Evolutionary conservation across 2,888 invertebrate genomes (phyloP), one percentile per base, ranked within the genome.

Genomic region (Eremobia ochroleuca): DNA sequence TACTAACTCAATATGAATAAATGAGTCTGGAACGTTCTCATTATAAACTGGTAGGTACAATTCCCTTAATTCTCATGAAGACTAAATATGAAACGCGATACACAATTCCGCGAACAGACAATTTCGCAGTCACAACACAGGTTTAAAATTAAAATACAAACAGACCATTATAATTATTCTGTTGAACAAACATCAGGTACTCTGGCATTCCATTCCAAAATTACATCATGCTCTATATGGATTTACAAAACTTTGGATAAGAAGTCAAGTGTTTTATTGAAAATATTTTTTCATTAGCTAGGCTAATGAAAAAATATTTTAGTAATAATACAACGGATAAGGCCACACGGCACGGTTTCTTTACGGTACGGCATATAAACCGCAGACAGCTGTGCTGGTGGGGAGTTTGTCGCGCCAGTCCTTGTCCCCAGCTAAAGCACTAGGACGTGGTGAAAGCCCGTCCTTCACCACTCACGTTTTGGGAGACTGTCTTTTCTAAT

Each of bases 121-220:
- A 68, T 64, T 55, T 68, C 46, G 31, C 21, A 58, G 58, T 43
- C 68, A 69, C 66, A 76, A 72, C 43, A 75, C 31, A 9, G 66
- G 49, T 68, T 77, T 80, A 62, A 73, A 52, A 74, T 62, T 74
- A 74, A 73, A 62, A 40, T 71, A 74, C 74, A 64, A 62, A 85
- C 49, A 40, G 5, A 34, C 34, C 25, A 65, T 71, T 72, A 65
- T 84, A n/a, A n/a, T n/a, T n/a, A 21, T 58, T 66, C 46, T 80
- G 52, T 18, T 18, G 43, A 37, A 13, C 25, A 59, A 73, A 70
- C 66, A 70, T 62, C 31, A 21, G 8, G 52, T 46, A 59, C 11
- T 59, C 37, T 28, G n/a, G 21, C 68, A 78, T 71, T 74, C 70
- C 49, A 25, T 31, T 4, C n/a, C 13, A 46, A 0, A 70, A 34